These are phyloP conservation scores for Yponomeuta plumbellus DNA, from an alignment of 2,888 invertebrate species.

Conservation along the genomic window DNA sequence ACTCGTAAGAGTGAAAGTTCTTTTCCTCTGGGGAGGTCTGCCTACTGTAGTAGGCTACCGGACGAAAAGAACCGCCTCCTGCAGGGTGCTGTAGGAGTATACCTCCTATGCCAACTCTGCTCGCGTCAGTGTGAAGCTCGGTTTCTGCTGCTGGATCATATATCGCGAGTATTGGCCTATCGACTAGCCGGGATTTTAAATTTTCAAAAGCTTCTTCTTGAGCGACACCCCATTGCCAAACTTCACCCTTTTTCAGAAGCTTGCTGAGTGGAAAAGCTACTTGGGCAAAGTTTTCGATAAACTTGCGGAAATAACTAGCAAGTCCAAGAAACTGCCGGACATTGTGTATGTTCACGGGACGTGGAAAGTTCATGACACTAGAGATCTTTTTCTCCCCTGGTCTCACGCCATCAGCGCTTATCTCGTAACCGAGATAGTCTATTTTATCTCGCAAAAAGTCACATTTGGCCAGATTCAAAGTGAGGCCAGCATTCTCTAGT, in stretches of 20 bases:
- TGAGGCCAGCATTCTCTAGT: no score
- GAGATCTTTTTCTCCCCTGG: no score
- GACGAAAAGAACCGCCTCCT: not conserved
- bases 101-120: conserved; percentile 11
- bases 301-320: conserved; percentile 30
- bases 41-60: conserved; percentile 3
- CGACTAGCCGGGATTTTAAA: not conserved
- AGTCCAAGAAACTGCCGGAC: no score
- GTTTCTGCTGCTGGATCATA: conserved; percentile 27
- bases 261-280: conserved; percentile 25
- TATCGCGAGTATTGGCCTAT: conserved; percentile 25
- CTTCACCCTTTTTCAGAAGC: conserved; percentile 19
- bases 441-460: no score
- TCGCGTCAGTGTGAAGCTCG: conserved; percentile 21
- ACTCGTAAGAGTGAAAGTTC: conserved; percentile 4
- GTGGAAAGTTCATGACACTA: no score
- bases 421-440: no score
- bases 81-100: not conserved
- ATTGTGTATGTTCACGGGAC: no score
- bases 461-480: no score
- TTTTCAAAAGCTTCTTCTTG: conserved; percentile 17
- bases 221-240: conserved; percentile 25
- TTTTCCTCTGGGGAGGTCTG: conserved; percentile 8
- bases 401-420: no score
- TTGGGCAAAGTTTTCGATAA: conserved; percentile 26